Base-by-base conservation (phyloP, 2,888 invertebrate species). In the Aradus depressus region DNA sequence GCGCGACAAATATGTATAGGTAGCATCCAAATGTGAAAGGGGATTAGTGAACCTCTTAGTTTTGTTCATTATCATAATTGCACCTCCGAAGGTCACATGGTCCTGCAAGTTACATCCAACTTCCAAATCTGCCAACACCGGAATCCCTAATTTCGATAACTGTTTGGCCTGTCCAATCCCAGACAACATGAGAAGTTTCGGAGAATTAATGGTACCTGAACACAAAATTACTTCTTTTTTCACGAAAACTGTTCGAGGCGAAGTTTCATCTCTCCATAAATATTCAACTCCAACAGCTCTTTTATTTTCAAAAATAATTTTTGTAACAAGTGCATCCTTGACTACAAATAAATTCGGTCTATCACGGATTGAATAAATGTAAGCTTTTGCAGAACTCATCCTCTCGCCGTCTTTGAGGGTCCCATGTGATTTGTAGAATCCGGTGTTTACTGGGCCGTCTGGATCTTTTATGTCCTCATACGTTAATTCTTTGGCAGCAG, bases 341-440 rank as follows among this genome's bases (percentile, higher is more conserved):
- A 62, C 50, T 0, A 65, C 56, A 14, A 58, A 52, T 10, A 65
- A 55, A 54, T 65, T 65, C 3, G 51, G 47, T 41, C 63, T 56
- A 8, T 60, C 51, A 28, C 59, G 58, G 3, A 57, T 56, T 1
- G 64, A 62, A 1, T 58, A 50, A 18, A 65, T 49, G 50, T 62
- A 64, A 1, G 63, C 62, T 50, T 59, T 55, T 14, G 65, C 63
- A 12, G 59, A 55, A 49, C 61, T 63, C 60, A 76, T 73, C 39
- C 83, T 70, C 4, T 74, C 75, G 2, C 82, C 81, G 56, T 77
- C 73, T 54, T 75, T 72, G 63, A 77, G 75, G 3, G 76, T 79
- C 2, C 76, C 67, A 25, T 35, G 51, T 25, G 44, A 16, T 38
- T 16, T 37, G 35, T 19, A 42, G 18, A 38, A 47, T n/a, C 48